These are phyloP conservation scores for Prunella fulvescens DNA, from an alignment of 2,113 vertebrate genomes.

Conservation along the genomic window DNA sequence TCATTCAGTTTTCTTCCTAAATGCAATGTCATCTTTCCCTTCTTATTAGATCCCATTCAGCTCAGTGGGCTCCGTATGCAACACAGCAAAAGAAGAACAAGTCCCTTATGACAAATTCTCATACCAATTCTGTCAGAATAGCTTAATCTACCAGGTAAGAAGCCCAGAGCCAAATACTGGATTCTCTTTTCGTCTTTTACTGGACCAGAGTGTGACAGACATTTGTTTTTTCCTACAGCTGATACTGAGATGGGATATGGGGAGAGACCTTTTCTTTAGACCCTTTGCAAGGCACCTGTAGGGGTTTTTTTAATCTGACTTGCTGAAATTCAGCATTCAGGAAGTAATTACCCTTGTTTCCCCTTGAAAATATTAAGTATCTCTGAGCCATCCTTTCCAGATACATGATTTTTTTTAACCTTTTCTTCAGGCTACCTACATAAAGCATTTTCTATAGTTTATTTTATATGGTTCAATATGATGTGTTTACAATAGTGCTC, in stretches of 20 bases:
- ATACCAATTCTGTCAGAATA: not conserved
- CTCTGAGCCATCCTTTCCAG: not conserved
- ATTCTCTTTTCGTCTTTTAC: not conserved
- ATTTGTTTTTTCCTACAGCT: not conserved
- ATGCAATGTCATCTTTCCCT: constrained; percentile 43
- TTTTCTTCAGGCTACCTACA: not conserved
- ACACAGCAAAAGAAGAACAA: not conserved
- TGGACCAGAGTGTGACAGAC: not conserved
- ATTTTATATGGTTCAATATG: not conserved
- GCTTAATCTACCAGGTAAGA: not conserved
- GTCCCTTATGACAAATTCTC: not conserved
- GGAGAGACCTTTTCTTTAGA: not conserved
- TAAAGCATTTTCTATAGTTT: not conserved
- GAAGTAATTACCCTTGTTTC: not conserved
- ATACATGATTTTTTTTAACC: not conserved
- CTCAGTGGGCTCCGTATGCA: not conserved
- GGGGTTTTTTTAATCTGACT: not conserved
- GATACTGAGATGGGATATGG: not conserved
- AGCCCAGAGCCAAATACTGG: not conserved
- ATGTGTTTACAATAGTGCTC: not conserved
- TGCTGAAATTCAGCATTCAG: not conserved
- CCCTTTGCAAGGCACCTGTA: not conserved
- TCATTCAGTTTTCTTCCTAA: not conserved
- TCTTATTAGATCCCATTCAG: constrained; percentile 42
- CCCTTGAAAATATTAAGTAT: not conserved